phyloP scores from a whole-genome alignment of 2,113 vertebrate species.

The Rhineura floridana region DNA sequence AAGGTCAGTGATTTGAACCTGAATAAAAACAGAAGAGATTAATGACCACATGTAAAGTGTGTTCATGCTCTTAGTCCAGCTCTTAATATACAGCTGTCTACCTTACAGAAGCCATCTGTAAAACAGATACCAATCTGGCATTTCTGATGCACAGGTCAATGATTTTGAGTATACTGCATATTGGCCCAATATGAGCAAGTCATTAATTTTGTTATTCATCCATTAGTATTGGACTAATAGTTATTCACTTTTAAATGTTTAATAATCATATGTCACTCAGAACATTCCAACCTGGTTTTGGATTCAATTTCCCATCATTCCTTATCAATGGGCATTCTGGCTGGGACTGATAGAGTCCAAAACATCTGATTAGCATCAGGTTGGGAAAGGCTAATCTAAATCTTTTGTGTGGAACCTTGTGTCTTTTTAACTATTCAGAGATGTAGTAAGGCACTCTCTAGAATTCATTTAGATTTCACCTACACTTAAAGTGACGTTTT shows the following conservation, averaged over 20 bases:
- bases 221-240: background rate
- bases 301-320: no score
- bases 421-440: background rate
- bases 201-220: no score
- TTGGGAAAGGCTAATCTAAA: no score
- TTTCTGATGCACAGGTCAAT: background rate
- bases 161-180: background rate
- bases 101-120: background rate
- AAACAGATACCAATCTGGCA: background rate
- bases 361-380: no score
- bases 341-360: no score
- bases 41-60: background rate
- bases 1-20: background rate
- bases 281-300: fast-evolving
- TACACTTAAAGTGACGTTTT: background rate
- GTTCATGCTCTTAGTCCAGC: background rate
- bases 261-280: fast-evolving
- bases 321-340: no score
- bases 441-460: fast-evolving
- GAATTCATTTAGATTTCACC: background rate
- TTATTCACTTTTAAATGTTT: background rate
- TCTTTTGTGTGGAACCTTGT: background rate
- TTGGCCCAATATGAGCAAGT: background rate
- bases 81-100: background rate
- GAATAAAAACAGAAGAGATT: background rate